A percentile compares a stretch with the other conserved stretches of the same genome.
These are phyloP conservation scores for Jacana jacana DNA, from an alignment of 2,113 vertebrate species.

Conservation along the genomic window DNA sequence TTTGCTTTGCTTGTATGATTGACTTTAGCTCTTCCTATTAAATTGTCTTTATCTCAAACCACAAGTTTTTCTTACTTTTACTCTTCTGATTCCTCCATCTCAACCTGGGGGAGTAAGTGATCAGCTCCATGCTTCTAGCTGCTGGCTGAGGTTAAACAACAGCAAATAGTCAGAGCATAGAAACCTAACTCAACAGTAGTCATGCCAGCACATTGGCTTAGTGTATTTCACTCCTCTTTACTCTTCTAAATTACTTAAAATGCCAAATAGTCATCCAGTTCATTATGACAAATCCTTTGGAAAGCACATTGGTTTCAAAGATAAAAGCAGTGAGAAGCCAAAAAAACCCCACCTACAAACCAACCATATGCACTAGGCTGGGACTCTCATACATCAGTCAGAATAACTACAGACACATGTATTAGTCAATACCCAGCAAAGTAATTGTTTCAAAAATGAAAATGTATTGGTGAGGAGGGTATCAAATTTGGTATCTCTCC, in stretches of 20 bases:
- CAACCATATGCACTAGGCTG: neutral
- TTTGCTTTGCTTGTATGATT: neutral
- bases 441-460: neutral
- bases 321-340: neutral
- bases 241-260: neutral
- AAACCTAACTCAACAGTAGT: neutral
- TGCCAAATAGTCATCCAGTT: neutral
- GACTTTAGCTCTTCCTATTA: neutral
- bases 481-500: neutral
- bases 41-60: neutral
- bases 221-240: neutral
- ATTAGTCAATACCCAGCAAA: neutral
- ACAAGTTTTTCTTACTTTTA: neutral
- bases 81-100: neutral
- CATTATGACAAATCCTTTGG: neutral
- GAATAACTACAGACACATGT: neutral
- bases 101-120: neutral
- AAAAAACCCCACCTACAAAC: neutral
- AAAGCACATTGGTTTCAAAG: neutral
- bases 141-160: neutral
- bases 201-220: neutral
- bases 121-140: neutral
- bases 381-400: neutral
- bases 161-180: neutral
- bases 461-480: neutral